These are phyloP conservation scores for Gopherus evgoodei DNA, from an alignment of 2,113 vertebrate species.

Conservation along the genomic window DNA sequence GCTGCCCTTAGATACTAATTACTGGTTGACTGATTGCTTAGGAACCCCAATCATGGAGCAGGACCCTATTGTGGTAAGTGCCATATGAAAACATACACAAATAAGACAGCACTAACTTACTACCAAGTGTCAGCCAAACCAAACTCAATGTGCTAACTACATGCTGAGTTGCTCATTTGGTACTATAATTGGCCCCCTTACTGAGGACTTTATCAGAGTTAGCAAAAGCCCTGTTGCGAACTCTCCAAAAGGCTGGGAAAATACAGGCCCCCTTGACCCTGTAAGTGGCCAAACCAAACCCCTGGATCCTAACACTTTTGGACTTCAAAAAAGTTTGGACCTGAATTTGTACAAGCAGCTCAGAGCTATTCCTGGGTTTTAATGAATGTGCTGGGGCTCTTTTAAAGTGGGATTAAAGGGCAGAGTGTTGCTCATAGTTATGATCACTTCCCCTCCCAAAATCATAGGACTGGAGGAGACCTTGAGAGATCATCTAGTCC, in stretches of 20 bases:
- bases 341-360: background rate
- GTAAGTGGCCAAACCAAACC: fast-evolving
- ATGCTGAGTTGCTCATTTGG: background rate
- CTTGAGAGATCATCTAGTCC: too few species aligned
- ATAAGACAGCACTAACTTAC: background rate
- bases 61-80: background rate
- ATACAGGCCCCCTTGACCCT: background rate
- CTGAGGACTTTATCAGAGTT: background rate
- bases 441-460: constrained; percentile 30
- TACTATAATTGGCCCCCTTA: background rate
- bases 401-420: background rate
- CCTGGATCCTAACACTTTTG: background rate
- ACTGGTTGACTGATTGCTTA: background rate
- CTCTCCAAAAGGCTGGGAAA: background rate
- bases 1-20: background rate
- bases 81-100: background rate
- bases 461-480: background rate
- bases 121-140: background rate
- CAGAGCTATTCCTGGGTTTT: background rate
- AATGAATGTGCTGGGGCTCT: background rate
- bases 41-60: background rate
- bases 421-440: constrained; percentile 53
- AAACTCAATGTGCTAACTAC: background rate
- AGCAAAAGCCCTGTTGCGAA: background rate
- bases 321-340: background rate